A percentile compares a stretch with the other conserved stretches of the same genome.
Conservation (phyloP, 2,797 vertebrate genomes). For the Oceanodroma leucorhoa region DNA sequence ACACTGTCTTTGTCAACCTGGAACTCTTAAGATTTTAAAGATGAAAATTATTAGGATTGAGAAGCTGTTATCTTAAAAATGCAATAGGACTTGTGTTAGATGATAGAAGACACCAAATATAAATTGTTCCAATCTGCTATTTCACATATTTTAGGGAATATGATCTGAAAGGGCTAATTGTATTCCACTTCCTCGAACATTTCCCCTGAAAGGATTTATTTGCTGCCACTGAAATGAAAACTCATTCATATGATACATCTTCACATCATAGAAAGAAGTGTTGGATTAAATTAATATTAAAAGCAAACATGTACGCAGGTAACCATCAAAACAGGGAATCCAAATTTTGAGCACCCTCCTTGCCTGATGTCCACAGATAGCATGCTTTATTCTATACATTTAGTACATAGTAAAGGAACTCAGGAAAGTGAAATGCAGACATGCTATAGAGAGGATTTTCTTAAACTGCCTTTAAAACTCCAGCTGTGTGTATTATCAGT, state of each 20-base stretch:
- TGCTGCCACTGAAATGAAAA: neutral
- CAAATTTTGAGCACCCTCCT: neutral
- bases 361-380: neutral
- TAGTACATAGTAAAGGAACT: neutral
- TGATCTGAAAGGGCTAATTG: neutral
- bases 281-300: neutral
- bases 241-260: neutral
- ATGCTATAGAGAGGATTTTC: neutral
- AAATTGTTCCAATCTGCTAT: neutral
- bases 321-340: neutral
- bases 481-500: neutral
- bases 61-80: neutral
- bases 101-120: neutral
- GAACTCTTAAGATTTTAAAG: neutral
- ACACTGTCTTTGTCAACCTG: neutral
- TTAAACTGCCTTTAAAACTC: neutral
- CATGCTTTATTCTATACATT: neutral
- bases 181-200: neutral
- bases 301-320: neutral
- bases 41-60: neutral
- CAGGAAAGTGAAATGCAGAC: neutral
- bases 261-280: neutral
- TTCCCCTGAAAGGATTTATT: neutral
- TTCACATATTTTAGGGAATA: slow-evolving; percentile 4
- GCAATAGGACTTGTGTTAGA: neutral